Evolutionary conservation across 2,888 invertebrate species (phyloP), one percentile per base, ranked within the genome.

Genomic region (Leptinotarsa juncta): DNA sequence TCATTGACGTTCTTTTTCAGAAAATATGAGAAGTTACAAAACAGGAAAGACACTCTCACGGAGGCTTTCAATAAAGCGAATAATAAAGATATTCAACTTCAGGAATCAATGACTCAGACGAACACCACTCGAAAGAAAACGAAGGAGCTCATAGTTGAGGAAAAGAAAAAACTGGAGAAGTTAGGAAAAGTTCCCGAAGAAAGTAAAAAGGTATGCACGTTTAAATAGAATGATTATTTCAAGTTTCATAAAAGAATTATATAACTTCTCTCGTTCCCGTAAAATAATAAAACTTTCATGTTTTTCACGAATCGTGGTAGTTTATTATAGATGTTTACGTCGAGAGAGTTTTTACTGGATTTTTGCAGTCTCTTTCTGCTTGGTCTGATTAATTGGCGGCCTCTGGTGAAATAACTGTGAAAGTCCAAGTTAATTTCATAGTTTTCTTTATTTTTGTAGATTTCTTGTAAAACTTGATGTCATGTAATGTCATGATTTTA

Each of bases 51-150:
- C 18, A 48, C 70, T 62, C 77, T 85, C 57, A 81, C 80, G 70
- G 92, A 92, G 79, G 90, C 91, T 66, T 90, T 93, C 70, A 91
- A 93, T 74, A 89, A 88, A 3, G 91, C 92, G 62, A 93, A 93
- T 81, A 92, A 91, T 76, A 91, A 92, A 83, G 92, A 93, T 77
- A 91, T 93, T 0, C 89, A 91, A 32, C 87, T 92, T 0, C 91
- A 92, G 82, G 93, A 92, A 1, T 93, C 94, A 70, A 91, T 92
- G 84, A 90, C 91, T 0, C 92, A 92, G 78, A 90, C 91, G 0
- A 95, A 93, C 81, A 94, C 93, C 81, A 93, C 94, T 79, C 91
- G 93, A 77, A 96, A 95, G 85, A 93, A 94, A 83, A 90, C 94
- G 48, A 93, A 93, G 76, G 91, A 92, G 67, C 89, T 92, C 18